Conservation (phyloP, 2,888 invertebrate species). For the Campoletis raptor region DNA sequence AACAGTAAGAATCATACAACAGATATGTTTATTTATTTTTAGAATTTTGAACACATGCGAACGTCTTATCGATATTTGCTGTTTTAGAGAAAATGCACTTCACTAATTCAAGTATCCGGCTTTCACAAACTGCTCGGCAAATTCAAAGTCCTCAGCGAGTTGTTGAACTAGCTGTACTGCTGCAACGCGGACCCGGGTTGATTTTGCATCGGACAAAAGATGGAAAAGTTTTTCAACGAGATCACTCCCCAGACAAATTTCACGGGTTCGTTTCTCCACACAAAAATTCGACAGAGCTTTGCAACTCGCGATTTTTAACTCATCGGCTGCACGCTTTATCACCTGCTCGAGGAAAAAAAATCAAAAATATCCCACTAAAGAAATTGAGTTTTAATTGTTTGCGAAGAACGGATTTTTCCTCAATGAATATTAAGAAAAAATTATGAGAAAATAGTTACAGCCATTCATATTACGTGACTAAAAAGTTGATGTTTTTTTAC, state of each 20-base stretch:
- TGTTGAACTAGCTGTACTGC: slow-evolving; percentile 75
- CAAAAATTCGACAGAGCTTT: slow-evolving; percentile 74
- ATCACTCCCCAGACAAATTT: slow-evolving; percentile 69
- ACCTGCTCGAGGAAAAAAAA: slow-evolving; percentile 54
- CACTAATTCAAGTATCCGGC: slow-evolving; percentile 78
- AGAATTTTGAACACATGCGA: not conserved
- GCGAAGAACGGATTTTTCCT: too few species aligned
- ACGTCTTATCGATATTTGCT: not conserved
- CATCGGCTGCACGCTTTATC: slow-evolving; percentile 66
- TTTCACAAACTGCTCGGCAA: slow-evolving; percentile 74
- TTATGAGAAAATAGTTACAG: too few species aligned
- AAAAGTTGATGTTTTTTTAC: too few species aligned
- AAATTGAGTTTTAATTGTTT: too few species aligned
- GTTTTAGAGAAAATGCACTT: slow-evolving; percentile 43
- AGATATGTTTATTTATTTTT: not conserved
- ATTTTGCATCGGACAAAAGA: slow-evolving; percentile 70
- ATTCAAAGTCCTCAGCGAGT: slow-evolving; percentile 72
- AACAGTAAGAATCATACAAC: not conserved
- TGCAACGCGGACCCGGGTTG: slow-evolving; percentile 75
- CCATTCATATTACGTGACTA: too few species aligned
- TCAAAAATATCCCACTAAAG: not conserved
- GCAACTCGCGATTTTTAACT: slow-evolving; percentile 77
- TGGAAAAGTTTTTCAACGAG: slow-evolving; percentile 71
- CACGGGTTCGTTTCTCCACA: slow-evolving; percentile 70
- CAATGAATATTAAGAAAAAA: too few species aligned